Conservation (phyloP, 2,888 invertebrate species). For the Drosophila maculinotata region DNA sequence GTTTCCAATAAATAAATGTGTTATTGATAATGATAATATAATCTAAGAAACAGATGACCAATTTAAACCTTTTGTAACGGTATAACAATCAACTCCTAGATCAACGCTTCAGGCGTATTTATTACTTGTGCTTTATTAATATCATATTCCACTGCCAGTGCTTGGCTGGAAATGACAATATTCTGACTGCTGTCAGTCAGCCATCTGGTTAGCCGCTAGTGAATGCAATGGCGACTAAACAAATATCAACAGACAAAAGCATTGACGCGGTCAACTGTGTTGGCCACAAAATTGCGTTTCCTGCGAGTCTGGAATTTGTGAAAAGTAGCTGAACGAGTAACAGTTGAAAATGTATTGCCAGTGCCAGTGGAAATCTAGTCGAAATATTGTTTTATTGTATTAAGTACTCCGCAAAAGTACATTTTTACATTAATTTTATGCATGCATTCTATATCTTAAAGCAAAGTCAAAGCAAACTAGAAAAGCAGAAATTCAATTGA, state of each 20-base stretch:
- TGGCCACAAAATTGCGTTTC: constrained; percentile 49
- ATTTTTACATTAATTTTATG: no score
- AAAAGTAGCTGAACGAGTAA: neutral
- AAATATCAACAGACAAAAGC: constrained; percentile 28
- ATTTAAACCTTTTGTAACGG: no score
- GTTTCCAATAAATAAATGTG: no score
- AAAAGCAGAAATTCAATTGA: no score
- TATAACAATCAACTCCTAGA: no score
- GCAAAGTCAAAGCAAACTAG: no score
- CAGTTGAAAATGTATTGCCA: neutral
- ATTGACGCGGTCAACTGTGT: constrained; percentile 18
- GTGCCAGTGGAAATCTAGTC: neutral
- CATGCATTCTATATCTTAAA: no score
- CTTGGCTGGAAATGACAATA: neutral
- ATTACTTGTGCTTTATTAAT: neutral
- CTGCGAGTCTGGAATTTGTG: constrained; percentile 6
- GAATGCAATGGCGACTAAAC: constrained; percentile 40
- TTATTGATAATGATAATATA: no score
- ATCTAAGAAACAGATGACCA: no score
- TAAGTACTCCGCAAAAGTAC: neutral
- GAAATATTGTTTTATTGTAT: neutral
- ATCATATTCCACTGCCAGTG: neutral
- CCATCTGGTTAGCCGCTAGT: constrained; percentile 54
- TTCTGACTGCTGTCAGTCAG: neutral
- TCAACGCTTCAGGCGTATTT: no score